Evolutionary conservation across 2,888 invertebrate species (phyloP).

Genomic region (Cheilosia vernalis): DNA sequence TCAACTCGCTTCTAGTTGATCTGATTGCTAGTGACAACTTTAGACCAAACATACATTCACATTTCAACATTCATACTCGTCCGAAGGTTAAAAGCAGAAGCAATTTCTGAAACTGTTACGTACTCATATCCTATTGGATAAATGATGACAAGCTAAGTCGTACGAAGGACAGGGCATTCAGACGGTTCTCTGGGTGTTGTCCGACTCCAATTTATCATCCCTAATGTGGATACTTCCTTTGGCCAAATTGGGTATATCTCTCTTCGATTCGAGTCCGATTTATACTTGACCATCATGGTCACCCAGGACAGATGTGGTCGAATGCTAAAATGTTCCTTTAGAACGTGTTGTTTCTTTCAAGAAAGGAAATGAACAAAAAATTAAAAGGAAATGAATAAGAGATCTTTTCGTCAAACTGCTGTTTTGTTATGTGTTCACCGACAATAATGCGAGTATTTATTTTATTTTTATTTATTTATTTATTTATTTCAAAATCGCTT

Average conservation of each 20-base stretch:
- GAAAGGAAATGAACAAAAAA: too few species aligned
- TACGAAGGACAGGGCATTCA: not conserved
- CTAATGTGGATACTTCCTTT: slow-evolving; percentile 67
- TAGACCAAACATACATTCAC: not conserved
- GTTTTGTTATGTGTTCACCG: slow-evolving; percentile 27
- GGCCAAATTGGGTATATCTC: slow-evolving; percentile 61
- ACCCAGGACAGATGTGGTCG: not conserved
- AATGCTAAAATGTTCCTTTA: slow-evolving; percentile 11
- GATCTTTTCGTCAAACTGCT: slow-evolving; percentile 41
- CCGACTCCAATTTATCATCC: slow-evolving; percentile 64
- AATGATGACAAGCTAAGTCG: slow-evolving; percentile 36
- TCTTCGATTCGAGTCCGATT: slow-evolving; percentile 55
- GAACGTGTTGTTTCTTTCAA: slow-evolving; percentile 48
- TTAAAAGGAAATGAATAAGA: too few species aligned
- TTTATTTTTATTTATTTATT: too few species aligned
- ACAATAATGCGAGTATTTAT: not conserved
- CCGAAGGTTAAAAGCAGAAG: slow-evolving; percentile 11
- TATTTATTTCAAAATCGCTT: too few species aligned
- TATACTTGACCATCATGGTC: slow-evolving; percentile 29
- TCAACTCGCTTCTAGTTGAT: slow-evolving; percentile 1
- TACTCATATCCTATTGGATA: slow-evolving; percentile 19
- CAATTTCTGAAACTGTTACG: slow-evolving; percentile 21
- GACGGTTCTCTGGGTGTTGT: slow-evolving; percentile 1
- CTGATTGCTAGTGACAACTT: slow-evolving; percentile 11
- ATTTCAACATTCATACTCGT: not conserved